phyloP scores from a whole-genome alignment of 2,113 vertebrate species.

The Urocolius indicus region DNA sequence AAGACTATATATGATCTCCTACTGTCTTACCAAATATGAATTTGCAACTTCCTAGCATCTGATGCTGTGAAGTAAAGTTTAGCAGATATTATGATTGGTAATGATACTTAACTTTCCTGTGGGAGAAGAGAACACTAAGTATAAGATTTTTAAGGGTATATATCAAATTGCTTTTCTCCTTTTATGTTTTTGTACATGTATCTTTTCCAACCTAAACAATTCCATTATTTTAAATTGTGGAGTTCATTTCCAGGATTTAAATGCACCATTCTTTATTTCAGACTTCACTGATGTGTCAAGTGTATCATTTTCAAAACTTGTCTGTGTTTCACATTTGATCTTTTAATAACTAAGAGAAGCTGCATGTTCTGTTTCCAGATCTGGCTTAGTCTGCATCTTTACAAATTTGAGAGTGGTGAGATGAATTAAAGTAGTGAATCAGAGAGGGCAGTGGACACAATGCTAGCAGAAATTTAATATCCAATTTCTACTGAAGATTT shows the following conservation, averaged over 20 bases:
- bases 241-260: conserved; percentile 4
- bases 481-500: conserved; percentile 62
- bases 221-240: not conserved
- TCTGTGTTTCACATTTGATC: conserved; percentile 44
- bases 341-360: conserved; percentile 50
- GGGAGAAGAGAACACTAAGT: not conserved
- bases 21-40: not conserved
- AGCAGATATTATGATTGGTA: not conserved
- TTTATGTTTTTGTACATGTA: not conserved
- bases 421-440: conserved; percentile 71
- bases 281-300: not conserved
- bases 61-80: not conserved
- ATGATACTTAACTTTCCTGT: not conserved
- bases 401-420: conserved; percentile 58
- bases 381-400: conserved; percentile 46
- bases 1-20: not conserved
- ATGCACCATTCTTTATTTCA: not conserved
- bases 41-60: not conserved
- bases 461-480: conserved; percentile 63
- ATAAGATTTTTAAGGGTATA: not conserved
- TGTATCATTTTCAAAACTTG: conserved; percentile 20
- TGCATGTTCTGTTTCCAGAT: conserved; percentile 49
- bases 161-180: not conserved
- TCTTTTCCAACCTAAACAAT: too few species aligned
- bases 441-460: conserved; percentile 43